Percentiles rank a stretch among this genome's conserved stretches.
These are phyloP conservation scores for Cynocephalus volans DNA, from an alignment of 2,113 vertebrate species.

Conservation along the genomic window DNA sequence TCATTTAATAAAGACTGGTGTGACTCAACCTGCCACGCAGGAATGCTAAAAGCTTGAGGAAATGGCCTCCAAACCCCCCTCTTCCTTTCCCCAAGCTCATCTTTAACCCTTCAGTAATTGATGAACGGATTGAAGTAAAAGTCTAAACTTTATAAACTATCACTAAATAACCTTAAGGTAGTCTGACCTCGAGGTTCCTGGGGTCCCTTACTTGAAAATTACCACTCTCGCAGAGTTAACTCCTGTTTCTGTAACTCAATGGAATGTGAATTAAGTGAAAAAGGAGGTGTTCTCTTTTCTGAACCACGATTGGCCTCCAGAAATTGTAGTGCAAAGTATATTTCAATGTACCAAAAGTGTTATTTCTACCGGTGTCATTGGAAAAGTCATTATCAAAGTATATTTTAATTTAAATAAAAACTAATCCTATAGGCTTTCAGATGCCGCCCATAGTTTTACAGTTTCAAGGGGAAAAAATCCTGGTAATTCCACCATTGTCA, in stretches of 20 bases:
- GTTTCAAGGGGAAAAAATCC: not conserved
- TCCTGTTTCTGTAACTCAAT: constrained; percentile 24
- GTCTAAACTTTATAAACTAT: constrained; percentile 72
- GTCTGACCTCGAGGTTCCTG: not conserved
- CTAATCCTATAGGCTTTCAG: not conserved
- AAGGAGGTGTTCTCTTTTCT: not conserved
- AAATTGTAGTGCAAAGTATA: constrained; percentile 17
- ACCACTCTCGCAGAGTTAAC: constrained; percentile 26
- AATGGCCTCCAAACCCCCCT: constrained; percentile 49
- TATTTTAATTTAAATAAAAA: constrained; percentile 69
- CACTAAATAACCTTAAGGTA: constrained; percentile 42
- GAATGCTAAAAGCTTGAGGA: constrained; percentile 73
- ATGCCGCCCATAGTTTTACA: constrained; percentile 10
- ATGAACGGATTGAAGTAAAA: not conserved
- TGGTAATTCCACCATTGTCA: constrained; percentile 35
- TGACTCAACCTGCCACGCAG: constrained; percentile 75
- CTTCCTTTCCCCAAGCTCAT: constrained; percentile 60
- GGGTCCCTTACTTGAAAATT: constrained; percentile 50
- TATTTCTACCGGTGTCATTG: constrained; percentile 15
- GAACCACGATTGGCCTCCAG: not conserved
- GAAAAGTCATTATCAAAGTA: constrained; percentile 35
- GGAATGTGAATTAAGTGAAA: constrained; percentile 15
- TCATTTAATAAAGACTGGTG: constrained; percentile 85
- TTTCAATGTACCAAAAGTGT: not conserved
- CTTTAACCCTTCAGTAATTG: constrained; percentile 77